Percentiles rank a stretch among this genome's conserved stretches.
phyloP scores from a whole-genome alignment of 2,113 vertebrate species.

The Phaetusa simplex region DNA sequence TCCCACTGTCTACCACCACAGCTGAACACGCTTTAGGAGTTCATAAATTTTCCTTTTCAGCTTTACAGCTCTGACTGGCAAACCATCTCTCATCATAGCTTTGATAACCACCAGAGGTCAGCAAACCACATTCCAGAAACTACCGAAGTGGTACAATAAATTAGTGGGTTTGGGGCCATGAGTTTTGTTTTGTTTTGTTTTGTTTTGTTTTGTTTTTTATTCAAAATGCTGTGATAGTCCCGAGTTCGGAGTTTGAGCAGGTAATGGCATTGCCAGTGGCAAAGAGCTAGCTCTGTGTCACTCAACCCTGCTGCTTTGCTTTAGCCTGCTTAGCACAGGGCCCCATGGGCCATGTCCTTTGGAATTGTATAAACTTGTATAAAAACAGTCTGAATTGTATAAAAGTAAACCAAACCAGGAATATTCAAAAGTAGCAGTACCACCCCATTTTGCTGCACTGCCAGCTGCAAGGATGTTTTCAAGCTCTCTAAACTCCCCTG shows the following conservation, averaged over 20 bases:
- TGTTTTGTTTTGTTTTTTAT: not conserved
- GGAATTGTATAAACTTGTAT: not conserved
- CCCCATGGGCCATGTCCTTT: accelerated
- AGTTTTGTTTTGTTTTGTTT: not conserved
- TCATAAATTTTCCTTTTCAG: not conserved
- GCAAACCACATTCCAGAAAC: constrained; percentile 56
- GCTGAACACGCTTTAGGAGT: not conserved
- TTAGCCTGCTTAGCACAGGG: not conserved
- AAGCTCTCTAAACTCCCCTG: not conserved
- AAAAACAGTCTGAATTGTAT: not conserved
- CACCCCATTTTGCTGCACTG: not conserved
- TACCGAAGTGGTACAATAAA: not conserved
- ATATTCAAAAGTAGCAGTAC: not conserved
- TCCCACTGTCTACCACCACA: not conserved
- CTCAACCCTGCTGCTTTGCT: not conserved
- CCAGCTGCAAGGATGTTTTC: not conserved
- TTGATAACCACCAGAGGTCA: constrained; percentile 59
- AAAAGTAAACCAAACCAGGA: not conserved
- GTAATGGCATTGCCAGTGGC: not conserved
- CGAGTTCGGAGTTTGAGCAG: not conserved
- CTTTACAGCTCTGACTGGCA: not conserved
- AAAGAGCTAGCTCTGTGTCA: not conserved
- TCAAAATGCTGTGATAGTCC: not conserved
- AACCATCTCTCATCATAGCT: not conserved
- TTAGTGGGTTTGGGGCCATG: not conserved